Conservation (phyloP, 2,113 vertebrate genomes). For the Podarcis muralis region DNA sequence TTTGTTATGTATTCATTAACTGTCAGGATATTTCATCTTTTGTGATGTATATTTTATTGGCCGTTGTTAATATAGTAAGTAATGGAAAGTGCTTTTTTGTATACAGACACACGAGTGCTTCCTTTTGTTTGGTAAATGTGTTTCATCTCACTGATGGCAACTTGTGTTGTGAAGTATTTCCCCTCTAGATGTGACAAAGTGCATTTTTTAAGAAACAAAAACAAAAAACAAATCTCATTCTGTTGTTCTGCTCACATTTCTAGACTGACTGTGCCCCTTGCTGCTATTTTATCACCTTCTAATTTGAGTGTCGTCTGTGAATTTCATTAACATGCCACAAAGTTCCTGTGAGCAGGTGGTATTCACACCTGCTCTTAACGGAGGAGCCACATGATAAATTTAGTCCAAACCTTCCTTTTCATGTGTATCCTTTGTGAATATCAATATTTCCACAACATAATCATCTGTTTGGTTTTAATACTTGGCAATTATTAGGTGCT, state of each 20-base stretch:
- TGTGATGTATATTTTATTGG: background rate
- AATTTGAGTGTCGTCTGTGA: background rate
- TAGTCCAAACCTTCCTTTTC: slow-evolving; percentile 10
- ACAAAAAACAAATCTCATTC: background rate
- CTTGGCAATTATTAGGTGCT: slow-evolving; percentile 40
- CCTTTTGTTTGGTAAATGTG: background rate
- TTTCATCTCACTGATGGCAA: slow-evolving; percentile 1
- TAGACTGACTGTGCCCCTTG: background rate
- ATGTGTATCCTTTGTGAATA: slow-evolving; percentile 15
- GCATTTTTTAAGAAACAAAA: background rate
- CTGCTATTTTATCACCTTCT: slow-evolving; percentile 10
- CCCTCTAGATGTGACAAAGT: background rate
- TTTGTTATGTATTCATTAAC: background rate
- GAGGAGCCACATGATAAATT: background rate
- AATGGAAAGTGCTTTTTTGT: background rate
- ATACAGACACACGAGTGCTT: background rate
- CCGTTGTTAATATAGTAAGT: background rate
- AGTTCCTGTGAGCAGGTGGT: background rate
- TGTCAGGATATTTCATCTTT: background rate
- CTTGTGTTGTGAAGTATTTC: slow-evolving; percentile 21
- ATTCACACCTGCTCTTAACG: background rate
- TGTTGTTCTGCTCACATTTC: slow-evolving; percentile 7
- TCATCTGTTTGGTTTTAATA: slow-evolving; percentile 22
- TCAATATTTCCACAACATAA: slow-evolving; percentile 26
- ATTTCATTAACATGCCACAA: slow-evolving; percentile 30